Percentiles rank a stretch among this genome's conserved stretches.
Conservation (phyloP, 2,113 vertebrate species). For the Willisornis vidua region DNA sequence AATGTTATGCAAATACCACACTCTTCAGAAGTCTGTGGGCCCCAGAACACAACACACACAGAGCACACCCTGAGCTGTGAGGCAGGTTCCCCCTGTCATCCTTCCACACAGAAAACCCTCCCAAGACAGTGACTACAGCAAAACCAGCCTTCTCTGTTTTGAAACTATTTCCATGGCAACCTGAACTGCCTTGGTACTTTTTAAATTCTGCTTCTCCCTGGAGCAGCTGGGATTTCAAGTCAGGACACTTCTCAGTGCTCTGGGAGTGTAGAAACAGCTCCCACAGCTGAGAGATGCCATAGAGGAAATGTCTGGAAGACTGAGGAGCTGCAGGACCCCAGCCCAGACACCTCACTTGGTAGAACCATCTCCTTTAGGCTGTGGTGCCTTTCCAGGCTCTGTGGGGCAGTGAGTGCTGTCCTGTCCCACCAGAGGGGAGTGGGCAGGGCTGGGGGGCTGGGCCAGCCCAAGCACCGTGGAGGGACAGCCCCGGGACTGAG, state of each 20-base stretch:
- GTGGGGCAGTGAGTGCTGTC: fast-evolving
- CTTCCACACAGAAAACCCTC: background rate
- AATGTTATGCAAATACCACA: conserved; percentile 43
- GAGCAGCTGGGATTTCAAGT: background rate
- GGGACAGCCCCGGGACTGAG: background rate
- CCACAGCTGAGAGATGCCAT: fast-evolving
- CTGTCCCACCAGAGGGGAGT: too few species aligned
- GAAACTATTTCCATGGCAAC: background rate
- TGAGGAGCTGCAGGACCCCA: background rate
- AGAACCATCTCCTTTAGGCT: background rate
- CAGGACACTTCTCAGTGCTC: background rate
- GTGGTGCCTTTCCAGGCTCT: background rate
- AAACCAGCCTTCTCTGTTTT: background rate
- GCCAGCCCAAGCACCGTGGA: background rate
- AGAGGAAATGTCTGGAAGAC: background rate
- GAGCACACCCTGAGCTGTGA: conserved; percentile 28
- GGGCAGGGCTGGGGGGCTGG: background rate
- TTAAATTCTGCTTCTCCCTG: background rate
- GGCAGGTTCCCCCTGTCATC: conserved; percentile 46
- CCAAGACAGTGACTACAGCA: background rate
- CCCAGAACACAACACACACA: background rate
- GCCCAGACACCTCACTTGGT: background rate
- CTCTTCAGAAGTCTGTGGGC: conserved; percentile 33
- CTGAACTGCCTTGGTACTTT: background rate
- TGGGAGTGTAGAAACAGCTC: background rate